These are phyloP conservation scores for Crioceris asparagi DNA, from an alignment of 2,888 invertebrate genomes.

Conservation along the genomic window DNA sequence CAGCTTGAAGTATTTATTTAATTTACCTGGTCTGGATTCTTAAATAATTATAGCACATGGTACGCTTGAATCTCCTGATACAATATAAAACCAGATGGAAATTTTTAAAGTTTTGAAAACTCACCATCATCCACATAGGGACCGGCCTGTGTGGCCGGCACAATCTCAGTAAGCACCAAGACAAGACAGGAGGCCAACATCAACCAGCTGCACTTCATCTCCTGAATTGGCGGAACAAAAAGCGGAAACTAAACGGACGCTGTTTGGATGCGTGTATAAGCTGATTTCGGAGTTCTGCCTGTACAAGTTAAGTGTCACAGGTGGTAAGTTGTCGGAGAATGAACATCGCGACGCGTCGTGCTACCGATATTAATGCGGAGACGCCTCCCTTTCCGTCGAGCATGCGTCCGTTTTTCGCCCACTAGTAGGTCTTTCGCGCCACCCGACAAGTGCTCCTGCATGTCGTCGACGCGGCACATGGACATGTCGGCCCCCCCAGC, in stretches of 20 bases:
- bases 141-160: slow-evolving; percentile 28
- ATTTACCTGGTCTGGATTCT: too few relatives aligned
- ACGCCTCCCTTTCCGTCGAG: slow-evolving; percentile 24
- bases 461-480: too few relatives aligned
- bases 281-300: too few relatives aligned
- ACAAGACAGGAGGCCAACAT: slow-evolving; percentile 32
- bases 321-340: slow-evolving; percentile 26
- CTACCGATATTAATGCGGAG: slow-evolving; percentile 30
- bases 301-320: slow-evolving; percentile 23
- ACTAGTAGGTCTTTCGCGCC: too few relatives aligned
- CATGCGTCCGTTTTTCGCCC: slow-evolving; percentile 26
- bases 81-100: too few relatives aligned
- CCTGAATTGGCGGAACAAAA: slow-evolving; percentile 19
- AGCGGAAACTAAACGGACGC: slow-evolving; percentile 12
- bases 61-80: too few relatives aligned
- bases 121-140: slow-evolving; percentile 36
- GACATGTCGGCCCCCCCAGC: too few relatives aligned
- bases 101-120: too few relatives aligned
- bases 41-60: too few relatives aligned
- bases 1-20: too few relatives aligned
- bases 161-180: slow-evolving; percentile 28
- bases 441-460: too few relatives aligned
- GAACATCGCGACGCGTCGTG: slow-evolving; percentile 27
- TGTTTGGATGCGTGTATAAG: too few relatives aligned
- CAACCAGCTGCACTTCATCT: slow-evolving; percentile 35